These are phyloP conservation scores for Polymixis flavicincta DNA, from an alignment of 2,888 invertebrate species.

Conservation along the genomic window DNA sequence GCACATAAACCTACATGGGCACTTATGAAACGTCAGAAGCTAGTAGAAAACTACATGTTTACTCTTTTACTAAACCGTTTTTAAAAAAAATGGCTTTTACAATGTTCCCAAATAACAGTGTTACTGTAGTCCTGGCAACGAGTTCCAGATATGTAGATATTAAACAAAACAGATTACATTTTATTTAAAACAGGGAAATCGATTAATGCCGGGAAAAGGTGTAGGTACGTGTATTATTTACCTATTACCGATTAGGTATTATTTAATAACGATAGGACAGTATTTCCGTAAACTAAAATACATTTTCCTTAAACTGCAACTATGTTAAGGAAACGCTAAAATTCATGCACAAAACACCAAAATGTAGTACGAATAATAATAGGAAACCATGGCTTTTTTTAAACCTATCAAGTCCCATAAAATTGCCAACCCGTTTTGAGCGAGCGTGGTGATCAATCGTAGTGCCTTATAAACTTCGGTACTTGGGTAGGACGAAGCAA, in stretches of 20 bases:
- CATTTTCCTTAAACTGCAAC: constrained; percentile 13
- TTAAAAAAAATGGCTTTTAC: too few species aligned
- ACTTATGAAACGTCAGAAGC: too few species aligned
- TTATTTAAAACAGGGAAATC: not conserved
- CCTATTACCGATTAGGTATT: not conserved
- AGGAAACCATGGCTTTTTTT: not conserved
- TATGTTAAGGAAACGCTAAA: not conserved
- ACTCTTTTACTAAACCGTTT: too few species aligned
- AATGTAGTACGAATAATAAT: not conserved
- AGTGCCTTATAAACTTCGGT: not conserved
- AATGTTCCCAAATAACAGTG: too few species aligned
- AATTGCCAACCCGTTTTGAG: not conserved
- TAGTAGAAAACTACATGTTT: too few species aligned
- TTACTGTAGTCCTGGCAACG: too few species aligned
- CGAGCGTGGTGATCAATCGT: not conserved
- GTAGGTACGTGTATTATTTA: too few species aligned
- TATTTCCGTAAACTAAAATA: constrained; percentile 22
- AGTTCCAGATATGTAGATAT: too few species aligned
- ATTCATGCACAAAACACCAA: not conserved
- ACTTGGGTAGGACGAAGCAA: too few species aligned
- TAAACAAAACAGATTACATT: not conserved
- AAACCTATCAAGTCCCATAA: too few species aligned
- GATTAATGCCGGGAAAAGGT: not conserved
- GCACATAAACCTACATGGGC: too few species aligned
- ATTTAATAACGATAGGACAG: not conserved